Evolutionary conservation across 2,797 vertebrate species (phyloP).

Genomic region (Ctenopoma kingsleyae): DNA sequence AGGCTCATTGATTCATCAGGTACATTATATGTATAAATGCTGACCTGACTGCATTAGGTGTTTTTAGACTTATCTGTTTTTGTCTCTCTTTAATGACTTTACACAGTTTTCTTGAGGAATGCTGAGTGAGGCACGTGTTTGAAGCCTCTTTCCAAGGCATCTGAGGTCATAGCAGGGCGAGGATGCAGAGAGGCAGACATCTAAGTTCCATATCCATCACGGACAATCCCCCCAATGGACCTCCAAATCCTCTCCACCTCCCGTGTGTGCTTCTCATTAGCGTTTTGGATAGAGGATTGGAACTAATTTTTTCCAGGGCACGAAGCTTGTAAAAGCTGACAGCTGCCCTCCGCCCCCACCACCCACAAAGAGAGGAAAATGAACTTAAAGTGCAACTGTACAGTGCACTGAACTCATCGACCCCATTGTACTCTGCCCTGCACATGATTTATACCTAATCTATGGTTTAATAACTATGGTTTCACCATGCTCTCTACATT

Average conservation of each 20-base stretch:
- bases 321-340: slow-evolving; percentile 62
- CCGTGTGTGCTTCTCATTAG: slow-evolving; percentile 72
- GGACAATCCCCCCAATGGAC: slow-evolving; percentile 19
- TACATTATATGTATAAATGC: slow-evolving; percentile 30
- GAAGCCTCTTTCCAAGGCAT: slow-evolving; percentile 46
- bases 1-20: slow-evolving; percentile 49
- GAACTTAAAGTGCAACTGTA: slow-evolving; percentile 40
- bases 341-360: slow-evolving; percentile 60
- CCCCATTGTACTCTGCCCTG: slow-evolving; percentile 31
- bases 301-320: slow-evolving; percentile 70
- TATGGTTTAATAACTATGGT: slow-evolving; percentile 10
- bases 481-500: slow-evolving; percentile 1
- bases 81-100: slow-evolving; percentile 29
- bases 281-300: slow-evolving; percentile 53
- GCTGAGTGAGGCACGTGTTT: slow-evolving; percentile 27
- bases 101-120: slow-evolving; percentile 44
- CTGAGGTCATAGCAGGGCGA: slow-evolving; percentile 58
- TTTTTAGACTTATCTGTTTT: slow-evolving; percentile 12
- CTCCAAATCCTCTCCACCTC: slow-evolving; percentile 26
- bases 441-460: background rate
- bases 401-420: slow-evolving; percentile 45
- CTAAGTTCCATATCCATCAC: slow-evolving; percentile 59
- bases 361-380: slow-evolving; percentile 51
- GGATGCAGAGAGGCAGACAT: slow-evolving; percentile 44
- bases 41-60: slow-evolving; percentile 50